Evolutionary conservation across 2,113 vertebrate genomes (phyloP), one percentile per base, ranked within the genome.

Genomic region (Columba janthina): DNA sequence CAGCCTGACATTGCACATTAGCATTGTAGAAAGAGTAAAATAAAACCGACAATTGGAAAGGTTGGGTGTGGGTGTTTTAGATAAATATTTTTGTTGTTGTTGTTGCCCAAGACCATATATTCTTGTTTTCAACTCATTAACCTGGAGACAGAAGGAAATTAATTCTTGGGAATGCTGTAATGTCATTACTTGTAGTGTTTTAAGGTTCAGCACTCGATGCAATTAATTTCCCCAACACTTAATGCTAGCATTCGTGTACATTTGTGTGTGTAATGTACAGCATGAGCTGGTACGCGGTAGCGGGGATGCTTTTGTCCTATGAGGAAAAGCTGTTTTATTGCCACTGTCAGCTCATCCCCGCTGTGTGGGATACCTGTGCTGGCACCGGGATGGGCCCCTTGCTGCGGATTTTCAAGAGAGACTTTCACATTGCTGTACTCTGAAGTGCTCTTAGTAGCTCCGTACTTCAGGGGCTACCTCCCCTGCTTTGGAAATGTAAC

Each of bases 121-220:
- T 89, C 85, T 56, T 84, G 26, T 88, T 94, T 95, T 80, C 19
- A 69, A 53, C 72, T 78, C 84, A 54, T 70, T 94, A 70, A 83
- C 74, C 69, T 56, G 40, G 61, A 64, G 61, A 25, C 32, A 90
- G 79, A 66, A 65, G 46, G 21, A 56, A 89, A 51, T 38, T 25
- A 89, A 60, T 91, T 72, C 81, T 73, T 32, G 83, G 67, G 73
- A 69, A 60, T 12, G 80, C 54, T 84, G 65, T 85, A 11, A 38
- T 12, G 70, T 31, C 10, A 14, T 58, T 58, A 15, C 24, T 13
- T 28, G 77, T 21, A 5, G 21, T 5, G 61, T 60, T 58, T 81
- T 38, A 76, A 64, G 74, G 32, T 7, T 44, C 4, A 32, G 50
- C 5, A 21, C 29, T 78, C 15, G 0, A 1, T 15, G 61, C n/a